Evolutionary conservation across 2,888 invertebrate species (phyloP).

Genomic region (Meloe dianella): DNA sequence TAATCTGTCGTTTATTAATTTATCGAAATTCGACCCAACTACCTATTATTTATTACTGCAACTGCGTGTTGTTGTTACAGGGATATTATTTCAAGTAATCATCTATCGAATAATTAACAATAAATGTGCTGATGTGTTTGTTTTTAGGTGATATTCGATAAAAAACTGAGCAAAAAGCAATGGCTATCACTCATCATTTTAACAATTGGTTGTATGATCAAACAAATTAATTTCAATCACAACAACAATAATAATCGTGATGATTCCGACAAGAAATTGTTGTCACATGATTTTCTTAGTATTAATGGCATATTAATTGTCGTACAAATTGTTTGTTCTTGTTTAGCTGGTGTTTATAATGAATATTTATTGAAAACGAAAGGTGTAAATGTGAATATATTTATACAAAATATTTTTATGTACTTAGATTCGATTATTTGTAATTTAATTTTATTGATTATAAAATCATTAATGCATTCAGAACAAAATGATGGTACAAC

Average conservation of each 20-base stretch:
- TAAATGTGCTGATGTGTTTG: constrained; percentile 19
- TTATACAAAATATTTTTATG: constrained; percentile 94
- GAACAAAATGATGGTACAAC: constrained; percentile 52
- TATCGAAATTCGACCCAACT: constrained; percentile 91
- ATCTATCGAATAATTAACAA: not conserved
- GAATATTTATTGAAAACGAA: constrained; percentile 90
- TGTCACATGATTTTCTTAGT: constrained; percentile 59
- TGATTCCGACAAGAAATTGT: constrained; percentile 39
- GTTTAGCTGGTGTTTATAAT: constrained; percentile 94
- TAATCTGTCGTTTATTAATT: constrained; percentile 89
- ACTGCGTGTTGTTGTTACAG: constrained; percentile 90
- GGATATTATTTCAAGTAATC: constrained; percentile 86
- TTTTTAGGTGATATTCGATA: constrained; percentile 83
- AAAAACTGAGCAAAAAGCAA: constrained; percentile 77
- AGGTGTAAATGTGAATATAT: constrained; percentile 84
- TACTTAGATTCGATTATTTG: constrained; percentile 94
- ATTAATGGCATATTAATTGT: constrained; percentile 71
- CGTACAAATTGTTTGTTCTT: constrained; percentile 88
- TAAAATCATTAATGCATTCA: constrained; percentile 53
- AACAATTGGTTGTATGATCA: constrained; percentile 89
- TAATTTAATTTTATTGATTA: constrained; percentile 74
- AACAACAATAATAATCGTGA: not conserved
- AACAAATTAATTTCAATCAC: constrained; percentile 73
- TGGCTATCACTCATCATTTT: constrained; percentile 89
- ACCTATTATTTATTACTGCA: constrained; percentile 91